Conservation (phyloP, 1,140 invertebrate species). For the Anastrepha obliqua region DNA sequence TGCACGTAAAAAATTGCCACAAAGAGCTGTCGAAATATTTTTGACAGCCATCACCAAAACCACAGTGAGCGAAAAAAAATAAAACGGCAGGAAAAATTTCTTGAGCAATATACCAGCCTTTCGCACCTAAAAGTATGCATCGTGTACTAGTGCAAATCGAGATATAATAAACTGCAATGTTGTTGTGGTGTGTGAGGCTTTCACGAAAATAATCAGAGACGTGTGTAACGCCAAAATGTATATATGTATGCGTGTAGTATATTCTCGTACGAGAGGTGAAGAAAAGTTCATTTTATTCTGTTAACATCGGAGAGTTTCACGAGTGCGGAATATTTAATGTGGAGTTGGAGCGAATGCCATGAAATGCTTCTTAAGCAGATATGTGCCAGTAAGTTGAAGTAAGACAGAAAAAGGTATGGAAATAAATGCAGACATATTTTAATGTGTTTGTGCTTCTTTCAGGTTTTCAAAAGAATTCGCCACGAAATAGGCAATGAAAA, state of each 20-base stretch:
- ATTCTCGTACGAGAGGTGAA: too few species aligned
- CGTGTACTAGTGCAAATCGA: too few species aligned
- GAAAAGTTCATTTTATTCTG: too few species aligned
- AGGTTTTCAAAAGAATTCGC: neutral
- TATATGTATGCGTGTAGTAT: too few species aligned
- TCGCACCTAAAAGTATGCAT: too few species aligned
- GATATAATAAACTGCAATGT: too few species aligned
- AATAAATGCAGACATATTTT: neutral
- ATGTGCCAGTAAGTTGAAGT: neutral
- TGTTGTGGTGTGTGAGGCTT: too few species aligned
- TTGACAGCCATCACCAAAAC: neutral
- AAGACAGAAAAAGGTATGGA: neutral
- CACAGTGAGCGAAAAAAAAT: neutral
- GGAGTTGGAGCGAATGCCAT: neutral
- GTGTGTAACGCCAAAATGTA: too few species aligned
- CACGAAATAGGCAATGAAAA: neutral
- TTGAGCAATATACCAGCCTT: too few species aligned
- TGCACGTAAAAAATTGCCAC: neutral
- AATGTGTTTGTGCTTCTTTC: neutral
- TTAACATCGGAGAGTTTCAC: too few species aligned
- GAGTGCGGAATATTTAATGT: neutral
- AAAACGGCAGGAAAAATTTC: neutral
- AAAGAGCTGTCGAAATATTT: slow-evolving; percentile 25
- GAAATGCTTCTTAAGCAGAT: neutral
- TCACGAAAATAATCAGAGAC: too few species aligned